Evolutionary conservation across 1,140 invertebrate genomes (phyloP).

Genomic region (Polypedilum vanderplanki): DNA sequence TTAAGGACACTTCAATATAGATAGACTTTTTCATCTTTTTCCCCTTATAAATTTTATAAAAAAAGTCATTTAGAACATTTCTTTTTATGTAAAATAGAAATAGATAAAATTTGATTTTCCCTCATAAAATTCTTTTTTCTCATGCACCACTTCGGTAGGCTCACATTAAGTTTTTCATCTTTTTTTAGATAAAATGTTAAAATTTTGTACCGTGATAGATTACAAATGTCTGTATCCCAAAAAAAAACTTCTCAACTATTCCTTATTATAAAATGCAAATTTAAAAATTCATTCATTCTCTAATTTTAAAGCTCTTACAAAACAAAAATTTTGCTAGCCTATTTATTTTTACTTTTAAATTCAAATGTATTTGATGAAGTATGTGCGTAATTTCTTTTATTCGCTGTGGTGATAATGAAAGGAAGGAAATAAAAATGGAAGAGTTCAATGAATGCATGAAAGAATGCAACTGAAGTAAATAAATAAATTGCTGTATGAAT

Average conservation of each 20-base stretch:
- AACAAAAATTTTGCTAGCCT: neutral
- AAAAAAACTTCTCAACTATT: neutral
- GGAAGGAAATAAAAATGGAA: neutral
- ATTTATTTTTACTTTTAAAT: neutral
- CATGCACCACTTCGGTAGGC: neutral
- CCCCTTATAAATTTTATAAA: too few species aligned
- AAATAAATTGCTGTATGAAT: too few species aligned
- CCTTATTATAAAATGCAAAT: slow-evolving; percentile 1
- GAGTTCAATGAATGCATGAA: neutral
- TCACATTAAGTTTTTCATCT: too few species aligned
- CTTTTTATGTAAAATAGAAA: too few species aligned
- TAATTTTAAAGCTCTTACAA: neutral
- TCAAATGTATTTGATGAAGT: neutral
- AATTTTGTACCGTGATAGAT: neutral
- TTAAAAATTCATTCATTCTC: neutral
- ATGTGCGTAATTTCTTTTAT: neutral
- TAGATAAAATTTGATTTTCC: neutral
- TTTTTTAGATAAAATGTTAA: neutral
- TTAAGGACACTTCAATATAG: too few species aligned
- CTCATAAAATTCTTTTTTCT: neutral
- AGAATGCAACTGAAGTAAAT: neutral
- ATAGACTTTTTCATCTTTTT: too few species aligned
- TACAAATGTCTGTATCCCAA: neutral
- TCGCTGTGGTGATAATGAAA: neutral
- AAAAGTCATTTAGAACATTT: too few species aligned